Evolutionary conservation across 2,113 vertebrate species (phyloP), one percentile per base, ranked within the genome.

Genomic region (Zonotrichia leucophrys): DNA sequence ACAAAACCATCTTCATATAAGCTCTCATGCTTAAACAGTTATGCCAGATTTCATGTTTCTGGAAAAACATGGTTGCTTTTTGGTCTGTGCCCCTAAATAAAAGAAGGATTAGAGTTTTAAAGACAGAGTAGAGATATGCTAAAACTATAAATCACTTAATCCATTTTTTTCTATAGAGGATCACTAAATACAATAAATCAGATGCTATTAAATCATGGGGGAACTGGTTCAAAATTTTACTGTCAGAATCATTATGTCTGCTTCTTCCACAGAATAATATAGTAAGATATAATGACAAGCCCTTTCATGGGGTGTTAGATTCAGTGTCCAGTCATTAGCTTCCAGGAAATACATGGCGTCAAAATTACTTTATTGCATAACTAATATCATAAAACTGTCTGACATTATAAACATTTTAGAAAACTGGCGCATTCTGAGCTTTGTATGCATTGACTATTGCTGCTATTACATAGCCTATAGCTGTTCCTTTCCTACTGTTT

Each of bases 161-260:
- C 30, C 16, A 25, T 75, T 82, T 87, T 41, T 68, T 92, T 41
- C 68, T 89, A 53, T 20, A 68, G 35, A 94, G 39, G 20, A 84
- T 82, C 37, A 81, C 68, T 68, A 89, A 92, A 93, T 70, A 27
- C 33, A 78, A 66, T 87, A 84, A 94, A 94, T 87, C 91, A 94
- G 52, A 87, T 60, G 62, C 31, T 91, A 56, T 63, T 78, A 67
- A 94, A 87, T 87, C 41, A 73, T 72, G 28, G 33, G 25, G 37
- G 28, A 94, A 87, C 13, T 31, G 41, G 6, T 78, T 93, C 49
- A 62, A 66, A 64, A 90, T 77, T 93, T 74, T 72, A 83, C 46
- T 86, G 35, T 30, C 31, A 83, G n/a, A 67, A 92, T 50, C 66
- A n/a, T 35, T 30, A 78, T 69, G 37, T 50, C 88, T 76, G 24